A percentile compares a stretch with the other conserved stretches of the same genome.
phyloP scores from a whole-genome alignment of 2,113 vertebrate species.

The Peucedramus taeniatus region DNA sequence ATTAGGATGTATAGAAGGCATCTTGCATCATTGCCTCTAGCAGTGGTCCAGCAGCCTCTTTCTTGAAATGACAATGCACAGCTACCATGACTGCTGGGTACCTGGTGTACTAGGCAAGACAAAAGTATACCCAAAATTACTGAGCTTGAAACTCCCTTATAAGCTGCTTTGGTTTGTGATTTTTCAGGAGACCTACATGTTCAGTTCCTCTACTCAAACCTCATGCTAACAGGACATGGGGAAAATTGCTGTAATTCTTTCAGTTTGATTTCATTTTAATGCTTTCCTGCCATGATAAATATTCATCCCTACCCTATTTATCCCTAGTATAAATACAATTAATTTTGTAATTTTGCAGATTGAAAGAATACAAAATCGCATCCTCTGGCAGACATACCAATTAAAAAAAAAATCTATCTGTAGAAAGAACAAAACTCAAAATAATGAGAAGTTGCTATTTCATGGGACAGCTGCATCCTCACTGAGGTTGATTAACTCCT shows the following conservation, averaged over 20 bases:
- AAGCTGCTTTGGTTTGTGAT: background rate
- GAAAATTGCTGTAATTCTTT: background rate
- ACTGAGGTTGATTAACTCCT: conserved; percentile 68
- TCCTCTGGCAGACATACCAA: conserved; percentile 84
- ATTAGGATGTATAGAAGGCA: background rate
- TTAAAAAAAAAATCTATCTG: conserved; percentile 76
- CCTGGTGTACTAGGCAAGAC: background rate
- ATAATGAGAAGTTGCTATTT: conserved; percentile 81
- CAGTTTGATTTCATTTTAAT: background rate
- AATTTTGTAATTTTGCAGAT: conserved; percentile 74
- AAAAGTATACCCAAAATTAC: background rate
- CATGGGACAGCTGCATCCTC: conserved; percentile 76
- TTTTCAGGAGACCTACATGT: background rate
- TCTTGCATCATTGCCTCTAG: background rate
- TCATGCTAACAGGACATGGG: background rate
- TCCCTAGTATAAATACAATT: background rate
- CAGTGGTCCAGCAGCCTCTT: background rate
- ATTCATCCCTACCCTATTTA: background rate
- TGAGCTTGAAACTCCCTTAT: background rate
- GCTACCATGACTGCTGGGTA: background rate
- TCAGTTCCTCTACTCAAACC: background rate
- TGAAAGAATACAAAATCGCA: conserved; percentile 81
- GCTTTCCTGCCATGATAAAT: background rate
- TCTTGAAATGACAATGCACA: background rate
- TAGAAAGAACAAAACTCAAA: conserved; percentile 70